Conservation (phyloP, 1,140 invertebrate genomes). For the Aporrectodea caliginosa region DNA sequence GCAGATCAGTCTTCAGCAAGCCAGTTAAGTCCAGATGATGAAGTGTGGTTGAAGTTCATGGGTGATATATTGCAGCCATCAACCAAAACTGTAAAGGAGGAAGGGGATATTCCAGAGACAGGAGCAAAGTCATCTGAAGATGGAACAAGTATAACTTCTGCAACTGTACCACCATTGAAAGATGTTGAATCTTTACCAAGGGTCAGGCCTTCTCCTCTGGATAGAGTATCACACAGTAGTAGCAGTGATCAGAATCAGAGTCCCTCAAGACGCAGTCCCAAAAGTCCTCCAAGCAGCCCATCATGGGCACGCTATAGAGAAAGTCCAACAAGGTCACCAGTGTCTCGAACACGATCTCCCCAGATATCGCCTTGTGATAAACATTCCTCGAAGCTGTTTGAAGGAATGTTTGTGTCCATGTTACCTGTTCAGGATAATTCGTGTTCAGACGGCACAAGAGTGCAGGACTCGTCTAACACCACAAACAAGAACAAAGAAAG, state of each 20-base stretch:
- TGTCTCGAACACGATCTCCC: not conserved
- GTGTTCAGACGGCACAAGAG: no score
- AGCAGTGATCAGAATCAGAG: not conserved
- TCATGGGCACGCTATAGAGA: conserved; percentile 24
- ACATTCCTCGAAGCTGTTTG: not conserved
- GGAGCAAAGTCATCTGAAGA: no score
- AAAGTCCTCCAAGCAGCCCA: conserved; percentile 25
- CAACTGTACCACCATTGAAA: not conserved
- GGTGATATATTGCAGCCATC: not conserved
- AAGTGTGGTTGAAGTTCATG: not conserved
- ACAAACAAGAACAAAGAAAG: no score
- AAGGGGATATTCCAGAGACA: not conserved
- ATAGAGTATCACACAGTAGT: not conserved
- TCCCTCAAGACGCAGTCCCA: conserved; percentile 17
- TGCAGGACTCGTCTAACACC: no score
- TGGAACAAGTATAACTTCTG: no score
- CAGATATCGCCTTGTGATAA: not conserved
- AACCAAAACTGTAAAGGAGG: not conserved
- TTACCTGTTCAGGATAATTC: no score
- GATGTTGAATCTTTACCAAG: not conserved
- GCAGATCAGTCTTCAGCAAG: not conserved
- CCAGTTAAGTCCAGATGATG: not conserved
- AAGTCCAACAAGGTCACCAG: conserved; percentile 12
- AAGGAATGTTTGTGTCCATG: no score
- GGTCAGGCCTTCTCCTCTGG: conserved; percentile 13